These are phyloP conservation scores for Brachionus rotundiformis DNA, from an alignment of 1,140 invertebrate species.

Conservation along the genomic window DNA sequence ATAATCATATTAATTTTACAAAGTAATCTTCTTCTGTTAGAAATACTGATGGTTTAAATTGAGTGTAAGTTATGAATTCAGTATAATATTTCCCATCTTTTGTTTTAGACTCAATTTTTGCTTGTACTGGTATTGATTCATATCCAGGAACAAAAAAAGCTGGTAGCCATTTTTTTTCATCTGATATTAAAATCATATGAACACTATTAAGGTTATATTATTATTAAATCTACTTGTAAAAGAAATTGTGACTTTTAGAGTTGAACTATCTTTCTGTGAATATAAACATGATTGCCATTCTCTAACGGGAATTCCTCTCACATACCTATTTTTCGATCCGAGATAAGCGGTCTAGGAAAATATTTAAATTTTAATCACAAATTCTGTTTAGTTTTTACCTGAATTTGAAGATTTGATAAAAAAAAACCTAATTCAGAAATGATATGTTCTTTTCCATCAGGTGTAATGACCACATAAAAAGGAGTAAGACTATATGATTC, in stretches of 20 bases:
- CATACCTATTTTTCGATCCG: constrained; percentile 16
- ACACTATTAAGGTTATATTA: no score
- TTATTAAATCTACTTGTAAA: constrained; percentile 15
- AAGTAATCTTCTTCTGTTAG: constrained; percentile 46
- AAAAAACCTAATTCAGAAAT: constrained; percentile 30
- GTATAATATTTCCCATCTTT: not conserved
- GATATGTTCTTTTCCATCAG: constrained; percentile 41
- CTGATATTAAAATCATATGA: no score
- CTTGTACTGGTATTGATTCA: constrained; percentile 44
- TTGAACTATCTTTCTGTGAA: constrained; percentile 9
- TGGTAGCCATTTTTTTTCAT: constrained; percentile 35
- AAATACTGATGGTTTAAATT: not conserved
- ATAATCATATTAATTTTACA: not conserved
- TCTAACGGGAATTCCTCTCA: constrained; percentile 45
- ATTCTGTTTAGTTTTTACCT: constrained; percentile 1
- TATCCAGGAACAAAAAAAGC: not conserved
- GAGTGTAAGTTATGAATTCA: not conserved
- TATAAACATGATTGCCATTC: constrained; percentile 48
- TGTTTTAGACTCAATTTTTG: constrained; percentile 11
- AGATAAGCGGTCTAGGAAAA: constrained; percentile 13
- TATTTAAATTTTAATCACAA: not conserved
- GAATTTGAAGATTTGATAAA: not conserved
- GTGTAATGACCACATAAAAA: constrained; percentile 4
- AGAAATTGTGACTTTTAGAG: constrained; percentile 43
- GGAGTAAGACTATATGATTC: constrained; percentile 18